Percentiles rank a stretch among this genome's conserved stretches.
phyloP scores from a whole-genome alignment of 2,797 vertebrate genomes.

The Lemur catta region DNA sequence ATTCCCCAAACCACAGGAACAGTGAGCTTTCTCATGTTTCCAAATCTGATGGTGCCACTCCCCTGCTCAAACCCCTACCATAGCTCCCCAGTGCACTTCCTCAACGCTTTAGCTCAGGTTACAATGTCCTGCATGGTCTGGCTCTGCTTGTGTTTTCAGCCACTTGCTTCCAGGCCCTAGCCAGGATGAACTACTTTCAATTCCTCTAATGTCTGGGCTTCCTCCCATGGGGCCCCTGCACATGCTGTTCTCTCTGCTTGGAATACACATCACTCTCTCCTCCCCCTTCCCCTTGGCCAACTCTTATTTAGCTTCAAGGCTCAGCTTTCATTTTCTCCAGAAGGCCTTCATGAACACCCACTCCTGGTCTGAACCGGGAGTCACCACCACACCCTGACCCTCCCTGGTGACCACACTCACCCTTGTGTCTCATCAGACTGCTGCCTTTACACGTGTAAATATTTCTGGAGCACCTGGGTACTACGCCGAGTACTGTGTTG shows the following conservation, averaged over 20 bases:
- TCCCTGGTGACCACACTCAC: not conserved
- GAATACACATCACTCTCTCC: slow-evolving; percentile 14
- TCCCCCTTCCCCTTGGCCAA: slow-evolving; percentile 41
- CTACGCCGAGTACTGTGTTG: not conserved
- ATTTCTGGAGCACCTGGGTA: not conserved
- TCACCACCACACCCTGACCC: not conserved
- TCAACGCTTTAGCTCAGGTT: not conserved
- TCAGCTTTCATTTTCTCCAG: slow-evolving; percentile 44
- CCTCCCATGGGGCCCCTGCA: slow-evolving; percentile 57
- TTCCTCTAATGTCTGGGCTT: slow-evolving; percentile 63
- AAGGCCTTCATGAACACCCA: not conserved
- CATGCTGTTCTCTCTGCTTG: slow-evolving; percentile 62
- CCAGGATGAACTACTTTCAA: slow-evolving; percentile 47
- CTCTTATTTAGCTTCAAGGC: slow-evolving; percentile 12
- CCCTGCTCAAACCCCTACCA: not conserved
- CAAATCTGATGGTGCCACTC: not conserved
- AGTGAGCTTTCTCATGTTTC: not conserved
- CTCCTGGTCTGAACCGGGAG: not conserved
- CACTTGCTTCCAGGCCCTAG: slow-evolving; percentile 41
- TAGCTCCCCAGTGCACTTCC: not conserved
- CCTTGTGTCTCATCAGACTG: not conserved
- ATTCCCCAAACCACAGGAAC: not conserved
- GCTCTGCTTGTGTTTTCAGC: not conserved
- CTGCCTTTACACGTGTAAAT: not conserved
- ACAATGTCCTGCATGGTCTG: not conserved